Evolutionary conservation across 2,888 invertebrate genomes (phyloP), one percentile per base, ranked within the genome.

Genomic region (Merodon equestris): DNA sequence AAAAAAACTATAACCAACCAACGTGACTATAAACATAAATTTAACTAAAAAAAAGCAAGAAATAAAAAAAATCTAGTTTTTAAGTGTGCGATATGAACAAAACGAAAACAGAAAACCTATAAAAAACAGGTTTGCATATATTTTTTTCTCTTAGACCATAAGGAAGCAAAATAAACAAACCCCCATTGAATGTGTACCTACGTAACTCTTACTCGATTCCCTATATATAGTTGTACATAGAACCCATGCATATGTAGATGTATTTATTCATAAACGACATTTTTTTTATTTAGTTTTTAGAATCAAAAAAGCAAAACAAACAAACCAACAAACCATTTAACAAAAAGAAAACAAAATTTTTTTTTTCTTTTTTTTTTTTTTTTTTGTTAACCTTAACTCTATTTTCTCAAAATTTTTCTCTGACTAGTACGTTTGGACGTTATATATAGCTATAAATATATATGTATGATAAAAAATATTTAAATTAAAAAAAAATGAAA

Each of bases 201-300:
- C 14, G 12, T 14, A 53, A 42, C 50, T 44, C 34, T 27, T 27
- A 27, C 27, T 27, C 27, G 3, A 4, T 27, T 4, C 27, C 27
- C 27, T 27, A 27, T 27, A 27, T 17, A 44, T 42, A 51, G 47
- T 70, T 79, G 79, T 79, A 79, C 45, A 79, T 79, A 79, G 14
- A 64, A 50, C 64, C 50, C 68, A 60, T 70, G 68, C 74, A 79
- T 74, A 63, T 66, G 71, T 60, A 68, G 70, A 77, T 60, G 74
- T 79, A 79, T 74, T 68, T 79, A 79, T 79, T 79, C 68, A 79
- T 50, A 44, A 64, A 74, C 51, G 79, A 79, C 79, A 73, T 79
- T 70, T 79, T 64, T 72, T 73, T 79, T 79, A 79, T 79, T 79
- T 79, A 79, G 79, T 74, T 73, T 79, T 79, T 79, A 74, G 58